Evolutionary conservation across 2,797 vertebrate genomes (phyloP).

Genomic region (Danio kyathit): DNA sequence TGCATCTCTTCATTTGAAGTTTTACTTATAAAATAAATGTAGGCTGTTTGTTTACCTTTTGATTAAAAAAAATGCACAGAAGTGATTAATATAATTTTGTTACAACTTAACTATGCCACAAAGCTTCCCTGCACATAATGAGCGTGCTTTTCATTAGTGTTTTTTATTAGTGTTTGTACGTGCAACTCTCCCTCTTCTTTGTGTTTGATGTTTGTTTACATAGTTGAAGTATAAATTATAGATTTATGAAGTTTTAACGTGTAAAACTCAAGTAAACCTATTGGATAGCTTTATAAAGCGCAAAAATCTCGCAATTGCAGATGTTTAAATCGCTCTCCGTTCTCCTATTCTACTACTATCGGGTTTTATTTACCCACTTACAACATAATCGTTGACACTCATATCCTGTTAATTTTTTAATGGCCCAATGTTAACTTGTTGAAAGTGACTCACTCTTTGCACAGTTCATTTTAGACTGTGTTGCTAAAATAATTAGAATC

Average conservation of each 20-base stretch:
- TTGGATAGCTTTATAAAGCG: background rate
- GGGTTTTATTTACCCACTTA: constrained; percentile 3
- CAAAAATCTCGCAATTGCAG: background rate
- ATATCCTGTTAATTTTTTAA: background rate
- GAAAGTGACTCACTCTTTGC: background rate
- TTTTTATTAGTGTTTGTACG: background rate
- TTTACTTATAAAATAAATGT: background rate
- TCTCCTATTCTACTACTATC: background rate
- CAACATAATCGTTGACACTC: background rate
- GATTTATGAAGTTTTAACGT: background rate
- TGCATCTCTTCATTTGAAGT: background rate
- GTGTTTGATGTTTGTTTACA: background rate
- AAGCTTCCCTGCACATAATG: background rate
- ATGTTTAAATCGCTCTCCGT: background rate
- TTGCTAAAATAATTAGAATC: background rate
- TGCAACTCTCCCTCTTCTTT: background rate
- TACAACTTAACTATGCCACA: background rate
- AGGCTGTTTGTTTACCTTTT: background rate
- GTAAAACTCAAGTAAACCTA: background rate
- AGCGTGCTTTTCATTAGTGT: constrained; percentile 8
- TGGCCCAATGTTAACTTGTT: background rate
- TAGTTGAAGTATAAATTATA: background rate
- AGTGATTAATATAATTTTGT: background rate
- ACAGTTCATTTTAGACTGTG: background rate
- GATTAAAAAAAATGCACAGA: background rate